A percentile compares a stretch with the other conserved stretches of the same genome.
phyloP scores from a whole-genome alignment of 2,113 vertebrate species.

The Pungitius pungitius region DNA sequence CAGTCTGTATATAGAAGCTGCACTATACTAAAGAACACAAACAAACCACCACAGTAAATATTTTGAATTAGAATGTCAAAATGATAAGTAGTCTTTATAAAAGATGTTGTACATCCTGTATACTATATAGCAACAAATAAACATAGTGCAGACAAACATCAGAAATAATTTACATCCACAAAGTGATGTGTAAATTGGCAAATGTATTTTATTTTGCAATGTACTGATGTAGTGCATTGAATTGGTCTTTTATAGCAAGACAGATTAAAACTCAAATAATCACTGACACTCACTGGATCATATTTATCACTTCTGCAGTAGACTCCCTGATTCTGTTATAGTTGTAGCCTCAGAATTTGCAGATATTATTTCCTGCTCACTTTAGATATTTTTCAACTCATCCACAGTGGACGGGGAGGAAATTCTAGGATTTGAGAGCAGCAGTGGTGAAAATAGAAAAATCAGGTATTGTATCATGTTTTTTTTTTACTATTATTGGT shows the following conservation, averaged over 20 bases:
- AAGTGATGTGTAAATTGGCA: slow-evolving; percentile 4
- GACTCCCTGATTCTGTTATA: slow-evolving; percentile 28
- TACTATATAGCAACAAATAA: slow-evolving; percentile 9
- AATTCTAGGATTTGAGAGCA: slow-evolving; percentile 2
- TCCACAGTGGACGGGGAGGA: slow-evolving; percentile 1
- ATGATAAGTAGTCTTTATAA: slow-evolving; percentile 12
- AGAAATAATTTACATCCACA: not conserved
- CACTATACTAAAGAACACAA: slow-evolving; percentile 18
- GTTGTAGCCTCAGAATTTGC: slow-evolving; percentile 10
- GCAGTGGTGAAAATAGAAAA: slow-evolving; percentile 31
- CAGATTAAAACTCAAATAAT: slow-evolving; percentile 12
- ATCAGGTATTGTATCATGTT: slow-evolving; percentile 41
- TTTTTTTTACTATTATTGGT: slow-evolving; percentile 27
- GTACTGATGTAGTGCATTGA: not conserved
- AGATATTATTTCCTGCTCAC: slow-evolving; percentile 21
- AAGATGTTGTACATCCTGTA: not conserved
- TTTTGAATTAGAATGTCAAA: slow-evolving; percentile 22
- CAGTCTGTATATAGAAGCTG: slow-evolving; percentile 20
- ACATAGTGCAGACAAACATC: not conserved
- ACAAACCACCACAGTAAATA: slow-evolving; percentile 18
- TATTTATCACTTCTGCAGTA: slow-evolving; percentile 21
- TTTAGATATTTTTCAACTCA: slow-evolving; percentile 28
- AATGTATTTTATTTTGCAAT: slow-evolving; percentile 32
- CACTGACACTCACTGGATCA: slow-evolving; percentile 23
- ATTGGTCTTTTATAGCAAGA: not conserved